Evolutionary conservation across 2,113 vertebrate species (phyloP).

Genomic region (Malurus alboscapulatus): DNA sequence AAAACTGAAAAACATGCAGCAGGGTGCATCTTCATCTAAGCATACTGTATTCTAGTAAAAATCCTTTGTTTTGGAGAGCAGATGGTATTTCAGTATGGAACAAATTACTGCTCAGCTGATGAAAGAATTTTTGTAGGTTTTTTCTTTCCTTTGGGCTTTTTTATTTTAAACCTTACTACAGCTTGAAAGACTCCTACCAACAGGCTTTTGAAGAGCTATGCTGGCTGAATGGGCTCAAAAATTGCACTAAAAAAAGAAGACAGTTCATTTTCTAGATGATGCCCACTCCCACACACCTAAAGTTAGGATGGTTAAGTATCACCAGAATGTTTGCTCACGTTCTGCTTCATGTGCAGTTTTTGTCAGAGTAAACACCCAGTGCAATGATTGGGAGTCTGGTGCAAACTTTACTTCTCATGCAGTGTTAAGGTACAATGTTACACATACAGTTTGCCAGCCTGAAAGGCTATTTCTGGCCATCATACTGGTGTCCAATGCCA

Average conservation of each 20-base stretch:
- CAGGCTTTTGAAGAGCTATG: background rate
- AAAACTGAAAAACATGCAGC: background rate
- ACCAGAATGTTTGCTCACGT: background rate
- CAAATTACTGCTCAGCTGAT: background rate
- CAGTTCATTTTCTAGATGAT: conserved; percentile 2
- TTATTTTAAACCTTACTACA: conserved; percentile 9
- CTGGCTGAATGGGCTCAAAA: background rate
- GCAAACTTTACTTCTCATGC: background rate
- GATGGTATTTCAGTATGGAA: conserved; percentile 26
- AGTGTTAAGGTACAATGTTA: background rate
- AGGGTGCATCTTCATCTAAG: background rate
- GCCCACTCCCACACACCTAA: background rate
- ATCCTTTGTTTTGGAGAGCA: background rate
- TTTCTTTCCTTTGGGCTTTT: background rate
- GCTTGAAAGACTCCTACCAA: background rate
- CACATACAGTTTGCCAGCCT: background rate
- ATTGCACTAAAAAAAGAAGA: background rate
- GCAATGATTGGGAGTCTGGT: background rate
- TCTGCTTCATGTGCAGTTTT: background rate
- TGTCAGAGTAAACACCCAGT: background rate
- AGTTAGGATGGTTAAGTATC: background rate
- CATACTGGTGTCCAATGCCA: background rate
- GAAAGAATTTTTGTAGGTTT: background rate
- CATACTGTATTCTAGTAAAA: conserved; percentile 21
- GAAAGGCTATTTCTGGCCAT: background rate